These are phyloP conservation scores for Brachyhypopomus occidentalis DNA, from an alignment of 2,113 vertebrate species.

Conservation along the genomic window DNA sequence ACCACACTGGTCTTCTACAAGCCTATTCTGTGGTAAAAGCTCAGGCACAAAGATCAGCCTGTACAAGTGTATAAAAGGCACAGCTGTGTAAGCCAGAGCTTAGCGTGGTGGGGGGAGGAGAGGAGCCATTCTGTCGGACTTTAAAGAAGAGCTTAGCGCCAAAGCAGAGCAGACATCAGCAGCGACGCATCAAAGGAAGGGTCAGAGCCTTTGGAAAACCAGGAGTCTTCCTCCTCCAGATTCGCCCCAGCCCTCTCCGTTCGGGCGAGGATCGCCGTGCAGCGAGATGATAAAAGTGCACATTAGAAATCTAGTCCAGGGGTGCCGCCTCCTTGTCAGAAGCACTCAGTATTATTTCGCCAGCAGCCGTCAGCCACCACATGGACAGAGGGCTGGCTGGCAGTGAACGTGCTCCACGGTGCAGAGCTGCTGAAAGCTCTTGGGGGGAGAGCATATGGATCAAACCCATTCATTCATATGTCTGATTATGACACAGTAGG, in stretches of 20 bases:
- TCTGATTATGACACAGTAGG: slow-evolving; percentile 34
- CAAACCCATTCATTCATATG: slow-evolving; percentile 22
- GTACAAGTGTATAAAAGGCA: slow-evolving; percentile 28
- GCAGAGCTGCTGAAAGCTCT: slow-evolving; percentile 18
- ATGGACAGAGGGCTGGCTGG: background rate
- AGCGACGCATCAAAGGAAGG: slow-evolving; percentile 46
- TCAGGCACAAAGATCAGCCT: slow-evolving; percentile 30
- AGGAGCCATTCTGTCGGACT: slow-evolving; percentile 26
- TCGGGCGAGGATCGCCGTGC: slow-evolving; percentile 26
- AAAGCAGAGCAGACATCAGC: slow-evolving; percentile 32
- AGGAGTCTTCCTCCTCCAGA: slow-evolving; percentile 18
- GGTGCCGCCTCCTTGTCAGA: background rate
- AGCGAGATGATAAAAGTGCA: slow-evolving; percentile 42
- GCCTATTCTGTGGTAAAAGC: slow-evolving; percentile 39
- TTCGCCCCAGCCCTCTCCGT: slow-evolving; percentile 21
- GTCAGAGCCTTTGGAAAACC: slow-evolving; percentile 42
- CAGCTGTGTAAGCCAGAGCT: slow-evolving; percentile 45
- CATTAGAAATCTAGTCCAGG: slow-evolving; percentile 26
- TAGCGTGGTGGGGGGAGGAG: slow-evolving; percentile 17
- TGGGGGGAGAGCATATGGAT: slow-evolving; percentile 25
- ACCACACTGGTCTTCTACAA: slow-evolving; percentile 21
- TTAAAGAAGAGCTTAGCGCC: slow-evolving; percentile 41
- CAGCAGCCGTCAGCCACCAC: background rate
- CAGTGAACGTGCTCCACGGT: background rate
- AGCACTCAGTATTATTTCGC: slow-evolving; percentile 16